These are phyloP conservation scores for Styela plicata DNA, from an alignment of 23 tunicate genomes.

Conservation along the genomic window DNA sequence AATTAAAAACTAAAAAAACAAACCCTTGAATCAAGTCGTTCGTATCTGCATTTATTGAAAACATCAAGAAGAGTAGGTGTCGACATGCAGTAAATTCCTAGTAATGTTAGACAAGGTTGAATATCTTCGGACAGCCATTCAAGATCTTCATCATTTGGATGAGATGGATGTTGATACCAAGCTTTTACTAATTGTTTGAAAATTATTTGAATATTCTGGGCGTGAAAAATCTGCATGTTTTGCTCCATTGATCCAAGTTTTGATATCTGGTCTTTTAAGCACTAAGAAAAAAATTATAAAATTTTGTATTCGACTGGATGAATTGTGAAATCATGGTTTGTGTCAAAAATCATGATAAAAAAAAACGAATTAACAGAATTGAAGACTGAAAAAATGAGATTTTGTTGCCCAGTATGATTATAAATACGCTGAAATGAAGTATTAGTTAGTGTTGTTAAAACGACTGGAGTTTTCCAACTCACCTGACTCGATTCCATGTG, in stretches of 20 bases:
- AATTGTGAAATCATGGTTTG: too few species aligned
- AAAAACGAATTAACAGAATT: too few species aligned
- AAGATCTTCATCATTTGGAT: neutral
- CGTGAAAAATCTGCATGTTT: neutral
- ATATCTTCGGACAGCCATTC: conserved; percentile 2
- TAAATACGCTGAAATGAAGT: too few species aligned
- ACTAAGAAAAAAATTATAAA: neutral
- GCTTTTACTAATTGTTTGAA: neutral
- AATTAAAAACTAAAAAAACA: neutral
- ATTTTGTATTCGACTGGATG: too few species aligned
- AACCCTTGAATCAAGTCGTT: neutral
- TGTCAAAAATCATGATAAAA: too few species aligned
- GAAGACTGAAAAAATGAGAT: too few species aligned
- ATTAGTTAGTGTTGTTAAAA: too few species aligned
- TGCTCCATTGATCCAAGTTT: neutral
- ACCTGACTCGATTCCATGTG: too few species aligned
- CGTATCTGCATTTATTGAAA: neutral
- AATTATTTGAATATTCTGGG: neutral
- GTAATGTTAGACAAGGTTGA: neutral
- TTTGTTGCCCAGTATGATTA: too few species aligned
- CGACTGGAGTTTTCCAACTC: too few species aligned
- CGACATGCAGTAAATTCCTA: neutral
- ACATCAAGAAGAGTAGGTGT: neutral
- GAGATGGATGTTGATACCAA: conserved; percentile 3
- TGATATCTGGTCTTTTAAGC: neutral